A percentile compares a stretch with the other conserved stretches of the same genome.
These are phyloP conservation scores for Spodoptera littoralis DNA, from an alignment of 2,888 invertebrate species.

Conservation along the genomic window DNA sequence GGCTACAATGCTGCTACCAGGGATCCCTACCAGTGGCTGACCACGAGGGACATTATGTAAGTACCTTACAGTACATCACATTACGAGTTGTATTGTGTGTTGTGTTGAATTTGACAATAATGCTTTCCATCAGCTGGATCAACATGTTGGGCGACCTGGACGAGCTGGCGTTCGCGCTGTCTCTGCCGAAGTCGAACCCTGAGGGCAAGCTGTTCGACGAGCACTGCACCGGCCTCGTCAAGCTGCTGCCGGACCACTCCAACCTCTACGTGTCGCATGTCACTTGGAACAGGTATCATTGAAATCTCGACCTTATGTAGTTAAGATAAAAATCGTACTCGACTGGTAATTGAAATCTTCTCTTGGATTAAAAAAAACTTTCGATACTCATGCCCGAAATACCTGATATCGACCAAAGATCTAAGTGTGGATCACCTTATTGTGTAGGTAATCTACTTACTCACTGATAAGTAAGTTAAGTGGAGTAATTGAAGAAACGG, in stretches of 20 bases:
- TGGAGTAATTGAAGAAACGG: no score
- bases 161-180: conserved; percentile 86
- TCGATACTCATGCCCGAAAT: no score
- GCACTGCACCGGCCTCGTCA: conserved; percentile 91
- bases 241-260: conserved; percentile 88
- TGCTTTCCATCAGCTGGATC: conserved; percentile 79
- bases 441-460: no score
- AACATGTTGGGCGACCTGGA: conserved; percentile 91
- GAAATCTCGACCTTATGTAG: no score
- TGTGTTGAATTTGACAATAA: no score
- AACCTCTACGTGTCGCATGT: conserved; percentile 90
- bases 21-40: conserved; percentile 72
- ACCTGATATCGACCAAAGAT: no score
- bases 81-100: no score
- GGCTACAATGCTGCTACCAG: conserved; percentile 87
- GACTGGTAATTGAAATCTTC: no score
- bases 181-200: conserved; percentile 64
- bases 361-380: no score
- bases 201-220: conserved; percentile 79
- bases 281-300: conserved; percentile 89
- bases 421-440: no score
- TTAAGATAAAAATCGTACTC: no score
- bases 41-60: conserved; percentile 79
- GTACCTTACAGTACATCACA: conserved; percentile 29
- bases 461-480: no score